These are phyloP conservation scores for Siniperca chuatsi DNA, from an alignment of 2,113 vertebrate genomes.

Conservation along the genomic window DNA sequence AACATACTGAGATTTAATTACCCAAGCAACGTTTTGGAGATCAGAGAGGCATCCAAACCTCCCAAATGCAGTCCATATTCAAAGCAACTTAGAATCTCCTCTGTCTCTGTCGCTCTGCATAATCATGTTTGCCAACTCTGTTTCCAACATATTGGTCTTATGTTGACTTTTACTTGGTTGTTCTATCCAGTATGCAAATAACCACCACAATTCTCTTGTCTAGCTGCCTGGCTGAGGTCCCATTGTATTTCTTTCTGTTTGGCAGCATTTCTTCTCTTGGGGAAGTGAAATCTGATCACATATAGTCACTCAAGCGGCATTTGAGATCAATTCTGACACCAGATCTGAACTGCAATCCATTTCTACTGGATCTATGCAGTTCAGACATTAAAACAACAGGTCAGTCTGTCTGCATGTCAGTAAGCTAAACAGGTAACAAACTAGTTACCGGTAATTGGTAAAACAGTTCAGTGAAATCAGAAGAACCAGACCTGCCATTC, in stretches of 20 bases:
- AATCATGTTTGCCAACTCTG: neutral
- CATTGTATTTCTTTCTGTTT: neutral
- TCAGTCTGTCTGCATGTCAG: neutral
- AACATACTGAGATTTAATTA: neutral
- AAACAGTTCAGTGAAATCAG: neutral
- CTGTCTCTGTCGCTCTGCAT: neutral
- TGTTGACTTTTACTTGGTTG: neutral
- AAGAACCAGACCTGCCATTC: neutral
- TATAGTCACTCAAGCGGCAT: neutral
- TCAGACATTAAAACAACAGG: neutral
- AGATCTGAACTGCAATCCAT: neutral
- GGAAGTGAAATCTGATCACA: constrained; percentile 4
- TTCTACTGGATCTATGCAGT: neutral
- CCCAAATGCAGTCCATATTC: neutral
- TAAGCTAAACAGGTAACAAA: neutral
- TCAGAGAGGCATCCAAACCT: neutral
- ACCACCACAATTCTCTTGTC: neutral
- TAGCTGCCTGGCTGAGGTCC: neutral
- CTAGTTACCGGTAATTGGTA: neutral
- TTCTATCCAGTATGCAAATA: constrained; percentile 9
- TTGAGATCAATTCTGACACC: neutral
- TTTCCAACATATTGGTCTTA: neutral
- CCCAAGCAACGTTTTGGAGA: neutral
- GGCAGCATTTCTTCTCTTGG: neutral
- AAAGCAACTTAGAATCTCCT: neutral